These are phyloP conservation scores for Papilio polytes DNA, from an alignment of 1,140 invertebrate species.

Conservation along the genomic window DNA sequence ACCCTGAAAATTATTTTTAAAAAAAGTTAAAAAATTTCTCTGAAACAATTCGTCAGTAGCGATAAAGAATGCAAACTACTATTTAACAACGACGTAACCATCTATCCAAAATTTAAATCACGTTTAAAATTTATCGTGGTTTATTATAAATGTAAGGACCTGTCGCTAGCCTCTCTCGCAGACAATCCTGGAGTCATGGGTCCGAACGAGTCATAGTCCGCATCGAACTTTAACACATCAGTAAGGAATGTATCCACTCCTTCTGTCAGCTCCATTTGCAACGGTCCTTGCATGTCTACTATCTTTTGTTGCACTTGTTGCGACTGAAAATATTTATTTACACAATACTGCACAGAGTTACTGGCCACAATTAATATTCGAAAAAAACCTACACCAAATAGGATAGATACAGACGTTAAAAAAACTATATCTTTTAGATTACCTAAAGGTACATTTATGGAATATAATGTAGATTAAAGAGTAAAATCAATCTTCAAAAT, in stretches of 20 bases:
- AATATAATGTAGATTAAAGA: too few species aligned
- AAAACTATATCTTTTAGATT: too few species aligned
- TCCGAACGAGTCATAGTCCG: conserved; percentile 90
- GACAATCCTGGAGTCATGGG: conserved; percentile 93
- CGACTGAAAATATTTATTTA: conserved; percentile 77
- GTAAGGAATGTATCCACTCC: conserved; percentile 88
- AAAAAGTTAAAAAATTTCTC: conserved; percentile 46
- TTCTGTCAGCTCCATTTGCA: conserved; percentile 88
- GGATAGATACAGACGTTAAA: too few species aligned
- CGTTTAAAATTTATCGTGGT: too few species aligned
- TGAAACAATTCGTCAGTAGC: conserved; percentile 56
- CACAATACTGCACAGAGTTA: neutral
- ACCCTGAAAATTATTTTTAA: conserved; percentile 61
- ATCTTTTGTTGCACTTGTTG: conserved; percentile 89
- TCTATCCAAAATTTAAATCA: neutral
- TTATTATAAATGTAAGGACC: conserved; percentile 64
- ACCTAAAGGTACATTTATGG: too few species aligned
- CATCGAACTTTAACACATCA: conserved; percentile 89
- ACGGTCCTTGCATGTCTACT: conserved; percentile 90
- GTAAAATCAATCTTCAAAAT: too few species aligned
- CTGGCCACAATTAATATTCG: neutral
- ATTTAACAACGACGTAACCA: neutral
- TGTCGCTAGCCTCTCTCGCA: conserved; percentile 93
- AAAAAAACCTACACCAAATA: neutral
- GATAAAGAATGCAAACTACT: neutral